Evolutionary conservation across 2,797 vertebrate species (phyloP).

Genomic region (Sebastes trivittatus): DNA sequence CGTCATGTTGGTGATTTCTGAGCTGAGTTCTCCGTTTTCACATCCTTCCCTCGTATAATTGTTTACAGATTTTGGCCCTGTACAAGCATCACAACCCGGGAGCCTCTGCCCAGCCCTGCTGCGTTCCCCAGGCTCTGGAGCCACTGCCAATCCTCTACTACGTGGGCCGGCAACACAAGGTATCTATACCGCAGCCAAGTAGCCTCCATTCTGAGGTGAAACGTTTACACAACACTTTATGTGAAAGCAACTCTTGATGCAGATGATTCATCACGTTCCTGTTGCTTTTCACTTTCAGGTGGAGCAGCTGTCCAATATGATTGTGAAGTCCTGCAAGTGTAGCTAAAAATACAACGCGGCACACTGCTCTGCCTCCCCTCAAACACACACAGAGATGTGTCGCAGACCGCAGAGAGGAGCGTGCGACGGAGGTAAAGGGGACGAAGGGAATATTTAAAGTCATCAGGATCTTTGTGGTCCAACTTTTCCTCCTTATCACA

Average conservation of each 20-base stretch:
- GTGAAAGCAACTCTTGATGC: background rate
- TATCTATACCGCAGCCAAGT: constrained; percentile 39
- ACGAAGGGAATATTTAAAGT: constrained; percentile 22
- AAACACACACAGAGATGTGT: constrained; percentile 19
- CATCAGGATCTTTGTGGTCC: constrained; percentile 30
- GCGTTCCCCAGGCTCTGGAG: constrained; percentile 87
- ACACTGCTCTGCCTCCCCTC: constrained; percentile 21
- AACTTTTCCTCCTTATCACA: constrained; percentile 28
- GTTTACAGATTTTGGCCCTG: constrained; percentile 87
- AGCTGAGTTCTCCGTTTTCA: background rate
- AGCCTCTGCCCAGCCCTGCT: constrained; percentile 93
- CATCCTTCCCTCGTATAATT: constrained; percentile 21
- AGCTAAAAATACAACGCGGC: constrained; percentile 80
- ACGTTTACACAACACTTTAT: background rate
- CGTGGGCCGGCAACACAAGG: constrained; percentile 89
- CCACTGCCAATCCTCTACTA: constrained; percentile 92
- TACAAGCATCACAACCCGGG: constrained; percentile 94
- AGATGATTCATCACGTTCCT: background rate
- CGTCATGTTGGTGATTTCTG: too few species aligned
- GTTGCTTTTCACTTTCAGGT: constrained; percentile 76
- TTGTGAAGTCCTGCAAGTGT: constrained; percentile 92
- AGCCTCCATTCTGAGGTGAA: background rate
- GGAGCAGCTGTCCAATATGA: constrained; percentile 94
- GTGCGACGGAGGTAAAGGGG: background rate
- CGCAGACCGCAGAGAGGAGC: constrained; percentile 24